Conservation (phyloP, 2,797 vertebrate species). For the Rhinophrynus dorsalis region DNA sequence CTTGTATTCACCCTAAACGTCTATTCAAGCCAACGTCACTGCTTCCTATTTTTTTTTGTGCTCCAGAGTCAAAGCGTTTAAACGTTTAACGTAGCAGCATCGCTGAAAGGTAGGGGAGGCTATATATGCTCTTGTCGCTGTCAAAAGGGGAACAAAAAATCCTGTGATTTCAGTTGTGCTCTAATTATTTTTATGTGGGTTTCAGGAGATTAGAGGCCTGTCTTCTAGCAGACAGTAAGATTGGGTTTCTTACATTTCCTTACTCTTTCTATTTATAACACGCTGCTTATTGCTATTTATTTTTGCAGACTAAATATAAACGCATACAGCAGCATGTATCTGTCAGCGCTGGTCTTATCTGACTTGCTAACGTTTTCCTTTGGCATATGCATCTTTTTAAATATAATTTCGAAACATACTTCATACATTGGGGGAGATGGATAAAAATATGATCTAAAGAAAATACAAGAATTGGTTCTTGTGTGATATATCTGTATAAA, state of each 20-base stretch:
- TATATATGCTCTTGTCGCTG: background rate
- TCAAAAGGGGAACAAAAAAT: background rate
- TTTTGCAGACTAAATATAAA: background rate
- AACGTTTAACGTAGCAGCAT: conserved; percentile 13
- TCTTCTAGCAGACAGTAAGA: conserved; percentile 10
- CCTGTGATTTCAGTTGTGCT: conserved; percentile 15
- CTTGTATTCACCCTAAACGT: conserved; percentile 5
- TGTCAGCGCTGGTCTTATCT: too few species aligned
- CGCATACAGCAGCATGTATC: background rate
- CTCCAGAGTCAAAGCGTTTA: conserved; percentile 1
- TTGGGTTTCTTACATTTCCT: conserved; percentile 4
- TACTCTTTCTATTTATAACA: conserved; percentile 29
- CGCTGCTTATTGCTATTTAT: conserved; percentile 1
- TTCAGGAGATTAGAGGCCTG: background rate
- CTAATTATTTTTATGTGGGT: conserved; percentile 11
- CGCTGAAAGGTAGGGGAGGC: conserved; percentile 31
- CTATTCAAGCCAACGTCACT: conserved; percentile 12
- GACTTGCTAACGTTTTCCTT: too few species aligned
- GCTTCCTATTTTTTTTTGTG: conserved; percentile 10
- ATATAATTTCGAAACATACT: too few species aligned
- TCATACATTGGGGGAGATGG: too few species aligned
- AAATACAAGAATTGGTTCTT: too few species aligned
- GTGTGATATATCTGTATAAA: too few species aligned
- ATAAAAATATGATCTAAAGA: too few species aligned
- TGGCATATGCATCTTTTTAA: too few species aligned